Evolutionary conservation across 2,113 vertebrate species (phyloP).

Genomic region (Salminus brasiliensis): DNA sequence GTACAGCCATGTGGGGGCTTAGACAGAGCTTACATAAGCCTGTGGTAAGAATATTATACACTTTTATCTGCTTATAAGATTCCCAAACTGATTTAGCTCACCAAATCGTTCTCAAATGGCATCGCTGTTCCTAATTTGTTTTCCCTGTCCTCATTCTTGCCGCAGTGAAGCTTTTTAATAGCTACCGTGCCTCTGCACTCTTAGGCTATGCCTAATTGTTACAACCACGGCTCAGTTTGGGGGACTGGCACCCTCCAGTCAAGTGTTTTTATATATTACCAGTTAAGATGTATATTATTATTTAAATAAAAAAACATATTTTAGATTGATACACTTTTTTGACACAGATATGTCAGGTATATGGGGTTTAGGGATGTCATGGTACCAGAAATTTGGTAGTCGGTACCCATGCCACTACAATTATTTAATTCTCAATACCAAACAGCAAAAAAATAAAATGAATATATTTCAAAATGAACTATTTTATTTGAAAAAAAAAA

Average conservation of each 20-base stretch:
- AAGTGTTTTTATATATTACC: no score
- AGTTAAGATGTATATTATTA: no score
- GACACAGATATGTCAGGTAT: no score
- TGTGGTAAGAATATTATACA: slow-evolving; percentile 42
- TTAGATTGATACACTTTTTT: no score
- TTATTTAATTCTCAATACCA: no score
- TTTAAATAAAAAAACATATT: no score
- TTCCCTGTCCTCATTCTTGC: background rate
- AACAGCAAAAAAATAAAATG: no score
- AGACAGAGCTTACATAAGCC: slow-evolving; percentile 29
- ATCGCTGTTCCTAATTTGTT: slow-evolving; percentile 3
- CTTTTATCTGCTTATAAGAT: slow-evolving; percentile 36
- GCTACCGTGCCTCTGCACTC: background rate
- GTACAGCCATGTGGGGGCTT: slow-evolving; percentile 9
- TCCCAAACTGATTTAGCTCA: slow-evolving; percentile 39
- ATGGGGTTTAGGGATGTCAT: no score
- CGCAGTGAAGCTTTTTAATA: background rate
- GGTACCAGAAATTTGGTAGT: no score
- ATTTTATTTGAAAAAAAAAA: no score
- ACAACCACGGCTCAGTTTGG: background rate
- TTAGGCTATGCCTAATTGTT: background rate
- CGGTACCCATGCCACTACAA: no score
- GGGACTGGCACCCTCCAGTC: background rate
- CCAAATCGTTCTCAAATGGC: slow-evolving; percentile 22
- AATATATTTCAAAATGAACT: no score